Base-by-base conservation (phyloP, 2,113 vertebrate species). In the Tricholaema leucomelas region DNA sequence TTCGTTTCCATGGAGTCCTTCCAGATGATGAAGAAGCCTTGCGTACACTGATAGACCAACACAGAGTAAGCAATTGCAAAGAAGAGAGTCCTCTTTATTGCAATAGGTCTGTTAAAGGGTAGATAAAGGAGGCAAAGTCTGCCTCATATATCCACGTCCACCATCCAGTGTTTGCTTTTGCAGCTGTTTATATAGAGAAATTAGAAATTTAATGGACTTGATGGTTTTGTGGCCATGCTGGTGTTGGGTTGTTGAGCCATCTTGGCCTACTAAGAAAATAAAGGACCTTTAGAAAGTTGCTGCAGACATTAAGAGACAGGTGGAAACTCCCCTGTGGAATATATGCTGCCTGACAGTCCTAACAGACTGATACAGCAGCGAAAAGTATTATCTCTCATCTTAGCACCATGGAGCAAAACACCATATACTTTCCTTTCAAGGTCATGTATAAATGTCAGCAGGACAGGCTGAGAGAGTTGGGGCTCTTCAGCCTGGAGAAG, bases 1-100 rank as follows among this genome's bases (percentile, higher is more conserved):
- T 99, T 64, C 99, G 99, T 94, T 99, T 99, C 97, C 99, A 99
- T 5, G 99, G 99, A 10, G 88, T 97, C 87, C 98, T 99, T 83
- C 99, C 99, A 27, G 99, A 99, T 15, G 99, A 99, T 31, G 98
- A 99, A 71, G 99, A 99, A 72, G 98, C 99, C 52, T 97, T 99
- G 63, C 96, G 96, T 21, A 92, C 95, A 2, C 98, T 99, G 38
- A 99, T 99, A 27, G 98, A 99, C 63, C 99, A 99, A 81, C 99
- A 99, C 95, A 98, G 98, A 98, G 99, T 98, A 96, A 98, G 97
- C 91, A 76, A 60, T 48, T 84, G 55, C 56, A 60, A 66, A 13
- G 8, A 59, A 56, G 59, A 81, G 24, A 10, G 33, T 63, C 38
- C 23, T 58, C 20, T 38, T 79, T 44, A 5, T 69, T 82, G 52